These are phyloP conservation scores for Aricia agestis DNA, from an alignment of 1,140 invertebrate genomes.

Conservation along the genomic window DNA sequence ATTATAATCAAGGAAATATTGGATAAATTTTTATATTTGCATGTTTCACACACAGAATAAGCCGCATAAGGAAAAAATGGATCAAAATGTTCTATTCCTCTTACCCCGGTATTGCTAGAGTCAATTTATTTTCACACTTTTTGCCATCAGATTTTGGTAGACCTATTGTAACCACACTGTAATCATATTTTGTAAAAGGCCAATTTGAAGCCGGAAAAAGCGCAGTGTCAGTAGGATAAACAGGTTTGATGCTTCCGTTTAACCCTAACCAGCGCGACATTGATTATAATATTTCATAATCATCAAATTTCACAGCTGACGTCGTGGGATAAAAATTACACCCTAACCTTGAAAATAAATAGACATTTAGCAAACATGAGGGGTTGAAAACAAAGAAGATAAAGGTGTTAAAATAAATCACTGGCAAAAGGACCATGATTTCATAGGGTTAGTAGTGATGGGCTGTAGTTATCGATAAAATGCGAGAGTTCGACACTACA, in stretches of 20 bases:
- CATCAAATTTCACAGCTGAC: conserved; percentile 3
- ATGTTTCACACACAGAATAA: too few relatives aligned
- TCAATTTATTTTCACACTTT: too few relatives aligned
- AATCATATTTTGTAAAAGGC: too few relatives aligned
- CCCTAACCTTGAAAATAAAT: conserved; percentile 13
- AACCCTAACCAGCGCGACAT: background rate
- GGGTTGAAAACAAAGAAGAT: conserved; percentile 5
- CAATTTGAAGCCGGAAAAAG: background rate
- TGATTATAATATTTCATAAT: conserved; percentile 1
- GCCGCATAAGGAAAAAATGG: too few relatives aligned
- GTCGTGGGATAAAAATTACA: background rate
- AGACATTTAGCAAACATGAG: conserved; percentile 13
- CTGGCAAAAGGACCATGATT: conserved; percentile 3
- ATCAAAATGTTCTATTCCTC: too few relatives aligned
- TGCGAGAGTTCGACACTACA: too few relatives aligned
- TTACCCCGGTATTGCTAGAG: too few relatives aligned
- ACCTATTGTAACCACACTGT: too few relatives aligned
- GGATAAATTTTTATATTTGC: too few relatives aligned
- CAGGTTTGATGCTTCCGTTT: background rate
- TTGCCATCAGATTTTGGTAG: too few relatives aligned
- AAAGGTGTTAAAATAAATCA: conserved; percentile 16
- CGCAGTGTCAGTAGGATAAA: background rate
- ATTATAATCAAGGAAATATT: too few relatives aligned
- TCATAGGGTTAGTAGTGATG: background rate
- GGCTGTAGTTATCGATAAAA: background rate